Percentiles rank a stretch among this genome's conserved stretches.
Conservation (phyloP, 1,140 invertebrate species). For the Lordiphosa collinella region DNA sequence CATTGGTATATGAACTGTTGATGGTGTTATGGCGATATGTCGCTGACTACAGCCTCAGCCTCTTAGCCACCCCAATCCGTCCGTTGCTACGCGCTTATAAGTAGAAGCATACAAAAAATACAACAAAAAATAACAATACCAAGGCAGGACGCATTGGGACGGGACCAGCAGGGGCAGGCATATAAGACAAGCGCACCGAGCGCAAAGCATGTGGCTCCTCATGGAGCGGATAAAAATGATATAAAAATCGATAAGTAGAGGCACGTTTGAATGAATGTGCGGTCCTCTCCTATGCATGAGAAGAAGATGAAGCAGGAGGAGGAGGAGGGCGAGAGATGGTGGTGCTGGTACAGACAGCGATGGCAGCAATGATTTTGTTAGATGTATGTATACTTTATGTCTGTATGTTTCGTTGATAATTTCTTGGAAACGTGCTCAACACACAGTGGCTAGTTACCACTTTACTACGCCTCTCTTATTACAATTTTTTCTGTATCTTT, state of each 20-base stretch:
- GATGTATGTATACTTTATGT: slow-evolving; percentile 32
- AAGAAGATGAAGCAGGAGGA: slow-evolving; percentile 2
- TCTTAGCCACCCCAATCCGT: slow-evolving; percentile 10
- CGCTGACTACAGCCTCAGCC: slow-evolving; percentile 46
- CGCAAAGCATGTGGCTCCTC: slow-evolving; percentile 30
- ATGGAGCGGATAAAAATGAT: slow-evolving; percentile 70
- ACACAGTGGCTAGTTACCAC: slow-evolving; percentile 10
- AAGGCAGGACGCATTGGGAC: background rate
- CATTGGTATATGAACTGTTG: slow-evolving; percentile 67
- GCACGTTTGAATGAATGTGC: slow-evolving; percentile 49
- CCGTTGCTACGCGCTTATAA: slow-evolving; percentile 47
- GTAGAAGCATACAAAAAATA: slow-evolving; percentile 43
- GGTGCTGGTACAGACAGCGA: slow-evolving; percentile 10
- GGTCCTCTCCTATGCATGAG: slow-evolving; percentile 16
- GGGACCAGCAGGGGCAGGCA: background rate
- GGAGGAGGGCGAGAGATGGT: background rate
- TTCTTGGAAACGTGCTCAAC: slow-evolving; percentile 55
- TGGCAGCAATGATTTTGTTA: slow-evolving; percentile 26
- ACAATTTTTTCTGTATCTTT: slow-evolving; percentile 3
- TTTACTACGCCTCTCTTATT: background rate
- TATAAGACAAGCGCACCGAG: slow-evolving; percentile 17
- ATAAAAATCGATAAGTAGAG: slow-evolving; percentile 75
- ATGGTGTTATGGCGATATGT: slow-evolving; percentile 76
- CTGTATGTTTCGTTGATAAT: slow-evolving; percentile 38
- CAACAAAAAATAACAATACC: slow-evolving; percentile 48